phyloP scores from a whole-genome alignment of 2,113 vertebrate species.

The Pongo abelii region DNA sequence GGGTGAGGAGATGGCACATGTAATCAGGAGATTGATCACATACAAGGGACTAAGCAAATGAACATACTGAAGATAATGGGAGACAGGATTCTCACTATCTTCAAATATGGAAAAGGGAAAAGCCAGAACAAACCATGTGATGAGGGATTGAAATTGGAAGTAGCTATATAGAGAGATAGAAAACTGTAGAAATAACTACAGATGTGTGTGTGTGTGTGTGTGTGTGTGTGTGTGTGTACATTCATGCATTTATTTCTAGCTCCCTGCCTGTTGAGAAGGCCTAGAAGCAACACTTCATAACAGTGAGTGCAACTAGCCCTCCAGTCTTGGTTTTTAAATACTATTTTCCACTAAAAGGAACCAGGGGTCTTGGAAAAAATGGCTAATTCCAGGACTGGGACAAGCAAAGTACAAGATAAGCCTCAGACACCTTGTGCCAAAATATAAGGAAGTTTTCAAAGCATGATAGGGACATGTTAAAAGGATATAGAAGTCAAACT shows the following conservation, averaged over 20 bases:
- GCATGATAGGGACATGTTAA: background rate
- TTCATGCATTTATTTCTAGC: background rate
- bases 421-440: background rate
- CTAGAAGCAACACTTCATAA: background rate
- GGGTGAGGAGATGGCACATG: background rate
- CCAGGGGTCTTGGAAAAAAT: background rate
- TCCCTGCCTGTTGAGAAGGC: background rate
- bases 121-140: background rate
- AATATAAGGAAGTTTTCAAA: background rate
- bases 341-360: conserved; percentile 19
- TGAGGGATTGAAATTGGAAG: background rate
- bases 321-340: conserved; percentile 11
- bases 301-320: background rate
- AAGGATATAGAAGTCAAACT: background rate
- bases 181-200: background rate
- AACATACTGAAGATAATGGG: background rate
- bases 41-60: background rate
- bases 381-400: background rate
- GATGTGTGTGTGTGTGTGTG: background rate
- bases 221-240: background rate
- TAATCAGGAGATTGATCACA: background rate
- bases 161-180: background rate
- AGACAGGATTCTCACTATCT: background rate
- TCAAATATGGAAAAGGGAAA: background rate
- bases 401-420: background rate